Evolutionary conservation across 1,140 invertebrate species (phyloP), one percentile per base, ranked within the genome.

Genomic region (Drosophila pectinifera): DNA sequence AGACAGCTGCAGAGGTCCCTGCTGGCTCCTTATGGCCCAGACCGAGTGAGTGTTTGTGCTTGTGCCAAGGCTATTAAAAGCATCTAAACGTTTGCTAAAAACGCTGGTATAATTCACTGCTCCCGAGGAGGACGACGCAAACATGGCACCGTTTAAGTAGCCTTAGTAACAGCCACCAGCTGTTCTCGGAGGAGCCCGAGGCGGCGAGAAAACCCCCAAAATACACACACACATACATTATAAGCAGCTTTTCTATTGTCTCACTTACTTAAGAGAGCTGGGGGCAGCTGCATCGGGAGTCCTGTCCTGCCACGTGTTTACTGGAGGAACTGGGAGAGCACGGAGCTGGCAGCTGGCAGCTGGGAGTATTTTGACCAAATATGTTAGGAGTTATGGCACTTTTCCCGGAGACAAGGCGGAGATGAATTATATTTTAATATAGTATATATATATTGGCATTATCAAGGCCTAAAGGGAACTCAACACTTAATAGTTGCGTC

Each of bases 1-100:
- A 70, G 58, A 77, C 53, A 61, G 68, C 67, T 57, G 53, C 72
- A 73, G 76, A 59, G 59, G 72, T 64, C 67, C 46, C 57, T 36
- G 16, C 20, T 63, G 61, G 57, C 20, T 39, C 51, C 38, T 26
- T 63, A 58, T 51, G 41, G 39, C 45, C 38, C 38, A 24, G 51
- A 43, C 64, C 20, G 46, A 34, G 28, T 0, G 28, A 34, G 46
- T 18, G 26, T 31, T 14, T 18, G 48, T 51, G 28, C 18, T 53
- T 74, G 64, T 67, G 57, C 55, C 73, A 53, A 41, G 64, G 84
- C 83, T 88, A 88, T 88, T 88, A 88, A 89, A 88, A 77, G 75
- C 84, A 77, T 80, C 80, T 88, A 89, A 88, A 83, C 83, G 79
- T 63, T 89, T 72, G 81, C 83, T 89, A 89, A 89, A 88, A 70